Evolutionary conservation across 2,113 vertebrate species (phyloP), one percentile per base, ranked within the genome.

Genomic region (Anarrhichthys ocellatus): DNA sequence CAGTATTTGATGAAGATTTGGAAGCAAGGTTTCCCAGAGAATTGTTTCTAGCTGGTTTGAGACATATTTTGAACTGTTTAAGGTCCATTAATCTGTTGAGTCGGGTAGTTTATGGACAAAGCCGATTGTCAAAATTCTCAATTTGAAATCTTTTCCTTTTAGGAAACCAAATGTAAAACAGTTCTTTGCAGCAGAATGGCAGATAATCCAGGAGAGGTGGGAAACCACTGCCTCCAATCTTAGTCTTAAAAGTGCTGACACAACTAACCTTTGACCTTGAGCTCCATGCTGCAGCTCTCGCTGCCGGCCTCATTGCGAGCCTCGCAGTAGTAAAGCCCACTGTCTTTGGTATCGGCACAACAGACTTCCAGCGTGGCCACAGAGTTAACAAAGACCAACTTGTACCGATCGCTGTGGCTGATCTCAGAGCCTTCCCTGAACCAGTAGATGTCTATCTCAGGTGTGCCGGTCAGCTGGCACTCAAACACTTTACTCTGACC

Each of bases 301-400:
- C 96, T 98, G 78, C 98, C 98, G 0, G 98, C 98, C 6, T 99
- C 97, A 78, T 99, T 99, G n/a, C 94, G 96, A 80, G 97, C 98
- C 93, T 99, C 97, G 32, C 98, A 99, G 88, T 97, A 96, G 36
- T 98, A 99, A 62, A 95, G 94, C 2, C 98, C 98, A 42, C 96
- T 96, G 17, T 99, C 97, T 80, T 94, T 96, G 76, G 95, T 88
- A 59, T 95, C 95, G 71, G 96, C 92, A 48, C 89, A 84, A 62
- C 91, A 92, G 42, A 99, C 91, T 85, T 97, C 97, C 88, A 99
- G 94, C 34, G 94, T 96, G 83, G 96, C 97, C 89, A 98, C 84
- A 32, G 96, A 97, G 3, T 98, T 95, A 50, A 89, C 24, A 78
- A 97, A 98, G 67, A 95, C 94, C 81, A 97, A 95, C 89, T 92